Percentiles rank a stretch among this genome's conserved stretches.
These are phyloP conservation scores for Hofmannophila pseudospretella DNA, from an alignment of 2,888 invertebrate genomes.

Conservation along the genomic window DNA sequence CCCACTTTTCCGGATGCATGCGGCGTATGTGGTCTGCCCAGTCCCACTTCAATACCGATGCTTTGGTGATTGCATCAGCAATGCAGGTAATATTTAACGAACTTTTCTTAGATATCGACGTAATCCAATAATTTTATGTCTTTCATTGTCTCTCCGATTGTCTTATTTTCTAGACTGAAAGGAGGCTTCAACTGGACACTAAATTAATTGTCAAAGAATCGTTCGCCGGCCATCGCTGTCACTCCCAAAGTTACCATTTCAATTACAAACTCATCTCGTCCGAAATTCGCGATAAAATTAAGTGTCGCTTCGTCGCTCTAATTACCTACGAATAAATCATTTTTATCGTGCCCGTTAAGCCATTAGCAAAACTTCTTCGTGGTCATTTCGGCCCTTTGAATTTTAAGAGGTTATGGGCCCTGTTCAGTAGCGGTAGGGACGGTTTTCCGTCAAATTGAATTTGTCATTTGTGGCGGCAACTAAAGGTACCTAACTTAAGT, in stretches of 20 bases:
- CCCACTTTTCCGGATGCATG: too few species aligned
- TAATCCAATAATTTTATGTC: too few species aligned
- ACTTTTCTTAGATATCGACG: too few species aligned
- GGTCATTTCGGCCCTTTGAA: slow-evolving; percentile 15
- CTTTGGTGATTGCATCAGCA: too few species aligned
- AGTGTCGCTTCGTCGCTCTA: slow-evolving; percentile 23
- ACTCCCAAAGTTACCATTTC: background rate
- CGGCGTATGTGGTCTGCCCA: too few species aligned
- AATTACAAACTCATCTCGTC: background rate
- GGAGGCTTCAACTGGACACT: too few species aligned
- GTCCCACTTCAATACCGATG: too few species aligned
- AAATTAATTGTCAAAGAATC: background rate
- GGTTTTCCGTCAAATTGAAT: background rate
- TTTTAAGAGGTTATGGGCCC: slow-evolving; percentile 1
- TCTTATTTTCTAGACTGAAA: too few species aligned
- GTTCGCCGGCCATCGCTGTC: background rate
- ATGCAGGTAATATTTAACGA: too few species aligned
- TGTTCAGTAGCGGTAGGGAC: background rate
- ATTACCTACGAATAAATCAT: slow-evolving; percentile 51
- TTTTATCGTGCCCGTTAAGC: slow-evolving; percentile 41
- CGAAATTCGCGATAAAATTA: slow-evolving; percentile 1
- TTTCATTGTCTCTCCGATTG: too few species aligned
- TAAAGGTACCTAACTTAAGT: too few species aligned
- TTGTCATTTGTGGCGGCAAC: too few species aligned
- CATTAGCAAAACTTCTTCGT: slow-evolving; percentile 28